These are phyloP conservation scores for Alouatta caraya DNA, from an alignment of 2,797 vertebrate genomes.

Conservation along the genomic window DNA sequence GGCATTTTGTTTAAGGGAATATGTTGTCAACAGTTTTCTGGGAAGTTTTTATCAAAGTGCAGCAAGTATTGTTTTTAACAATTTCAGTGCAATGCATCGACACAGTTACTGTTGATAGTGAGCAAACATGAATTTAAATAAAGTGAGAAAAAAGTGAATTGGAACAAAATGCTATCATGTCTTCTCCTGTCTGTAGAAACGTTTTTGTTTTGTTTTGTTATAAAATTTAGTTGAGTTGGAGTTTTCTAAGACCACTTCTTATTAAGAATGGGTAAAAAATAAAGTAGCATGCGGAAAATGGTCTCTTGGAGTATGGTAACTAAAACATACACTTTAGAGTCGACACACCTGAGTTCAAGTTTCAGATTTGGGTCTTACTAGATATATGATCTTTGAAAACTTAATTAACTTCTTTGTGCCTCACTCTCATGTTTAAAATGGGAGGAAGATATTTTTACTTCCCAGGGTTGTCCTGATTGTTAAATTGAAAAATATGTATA, in stretches of 20 bases:
- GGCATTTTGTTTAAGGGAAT: background rate
- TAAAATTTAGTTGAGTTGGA: background rate
- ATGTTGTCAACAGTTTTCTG: background rate
- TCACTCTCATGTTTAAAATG: constrained; percentile 33
- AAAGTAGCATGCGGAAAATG: background rate
- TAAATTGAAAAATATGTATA: background rate
- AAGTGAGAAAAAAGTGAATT: background rate
- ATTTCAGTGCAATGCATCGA: background rate
- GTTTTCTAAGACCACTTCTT: background rate
- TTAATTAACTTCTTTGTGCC: background rate
- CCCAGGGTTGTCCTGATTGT: background rate
- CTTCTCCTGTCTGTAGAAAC: background rate
- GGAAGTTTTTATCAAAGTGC: background rate
- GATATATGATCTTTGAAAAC: background rate
- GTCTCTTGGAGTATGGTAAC: background rate
- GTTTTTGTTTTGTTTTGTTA: background rate
- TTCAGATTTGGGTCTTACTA: background rate
- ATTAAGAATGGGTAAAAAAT: background rate
- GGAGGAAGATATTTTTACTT: background rate
- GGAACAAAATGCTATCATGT: background rate
- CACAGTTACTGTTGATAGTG: background rate
- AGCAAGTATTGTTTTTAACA: background rate
- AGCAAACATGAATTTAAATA: background rate
- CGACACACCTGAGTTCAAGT: background rate
- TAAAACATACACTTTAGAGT: background rate